Conservation (phyloP, 2,888 invertebrate species). For the Melanargia galathea region DNA sequence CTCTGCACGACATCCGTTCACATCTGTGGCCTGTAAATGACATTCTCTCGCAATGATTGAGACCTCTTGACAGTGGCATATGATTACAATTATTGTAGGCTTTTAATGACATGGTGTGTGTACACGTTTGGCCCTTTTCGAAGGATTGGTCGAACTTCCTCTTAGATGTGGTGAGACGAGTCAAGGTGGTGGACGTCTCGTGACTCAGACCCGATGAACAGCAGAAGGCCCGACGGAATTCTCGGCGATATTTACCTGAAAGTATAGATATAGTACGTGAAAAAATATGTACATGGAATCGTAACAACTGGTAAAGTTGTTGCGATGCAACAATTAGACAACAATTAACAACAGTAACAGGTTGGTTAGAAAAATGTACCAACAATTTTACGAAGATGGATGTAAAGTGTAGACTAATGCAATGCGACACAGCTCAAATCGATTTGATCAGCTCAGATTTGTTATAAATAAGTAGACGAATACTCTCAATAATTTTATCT, state of each 20-base stretch:
- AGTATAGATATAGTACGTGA: no score
- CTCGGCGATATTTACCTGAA: slow-evolving; percentile 87
- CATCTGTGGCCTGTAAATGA: slow-evolving; percentile 20
- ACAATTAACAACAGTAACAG: no score
- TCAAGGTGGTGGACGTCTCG: slow-evolving; percentile 60
- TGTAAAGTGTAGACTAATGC: no score
- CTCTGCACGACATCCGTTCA: slow-evolving; percentile 5
- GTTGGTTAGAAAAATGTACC: no score
- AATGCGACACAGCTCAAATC: no score
- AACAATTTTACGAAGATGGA: no score
- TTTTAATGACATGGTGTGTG: slow-evolving; percentile 19
- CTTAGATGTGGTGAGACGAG: slow-evolving; percentile 57
- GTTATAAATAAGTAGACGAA: no score
- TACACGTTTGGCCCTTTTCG: slow-evolving; percentile 24
- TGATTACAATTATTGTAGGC: slow-evolving; percentile 17
- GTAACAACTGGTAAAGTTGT: no score
- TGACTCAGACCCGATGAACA: slow-evolving; percentile 48
- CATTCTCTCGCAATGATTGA: slow-evolving; percentile 11
- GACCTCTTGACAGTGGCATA: slow-evolving; percentile 12
- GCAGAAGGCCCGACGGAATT: slow-evolving; percentile 84
- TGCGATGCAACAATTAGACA: no score
- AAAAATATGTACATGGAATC: background rate
- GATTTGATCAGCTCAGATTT: no score
- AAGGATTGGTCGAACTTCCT: slow-evolving; percentile 41
- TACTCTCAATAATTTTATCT: no score